Evolutionary conservation across 2,113 vertebrate genomes (phyloP), one percentile per base, ranked within the genome.

Genomic region (Tyto alba): DNA sequence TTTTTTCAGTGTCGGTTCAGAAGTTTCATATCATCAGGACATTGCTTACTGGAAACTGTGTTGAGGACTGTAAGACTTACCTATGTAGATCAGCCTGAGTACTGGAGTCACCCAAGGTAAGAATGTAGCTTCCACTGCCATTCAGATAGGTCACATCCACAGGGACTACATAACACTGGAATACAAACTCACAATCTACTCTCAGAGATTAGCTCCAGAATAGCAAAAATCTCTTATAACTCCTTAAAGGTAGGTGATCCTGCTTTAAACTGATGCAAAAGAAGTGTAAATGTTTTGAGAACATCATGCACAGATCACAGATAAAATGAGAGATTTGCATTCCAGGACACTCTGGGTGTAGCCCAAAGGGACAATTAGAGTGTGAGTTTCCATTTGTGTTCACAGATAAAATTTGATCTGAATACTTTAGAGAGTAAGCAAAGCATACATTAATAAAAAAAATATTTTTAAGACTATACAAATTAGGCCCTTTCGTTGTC

Each of bases 291-390:
- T 79, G 63, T 52, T 95, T 88, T 71, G 67, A 82, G 74, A 83
- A 47, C 32, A 94, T 93, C 87, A 88, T 74, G 91, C 75, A 93
- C 80, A 93, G 82, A 96, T 94, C 91, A 63, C 63, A 10, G 90
- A 96, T 83, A 85, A 75, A 82, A 69, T 17, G 17, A 73, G 50
- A 88, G 71, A 91, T 85, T 60, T 62, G 79, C 88, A 96, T 96
- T 95, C 95, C 95, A 94, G 60, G 45, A 80, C 21, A 45, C 30
- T 62, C 75, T 25, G 38, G 26, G 6, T 36, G 23, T 85, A 88
- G 95, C 91, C 93, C 63, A 59, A 50, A 86, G 92, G 95, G 88
- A 89, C 74, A 79, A 32, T 88, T 77, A 90, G 45, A 77, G 82
- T 48, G 26, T 55, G 13, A 90, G 48, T 60, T 93, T 52, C 69